Evolutionary conservation across 2,888 invertebrate species (phyloP).

Genomic region (Dinocampus coccinellae): DNA sequence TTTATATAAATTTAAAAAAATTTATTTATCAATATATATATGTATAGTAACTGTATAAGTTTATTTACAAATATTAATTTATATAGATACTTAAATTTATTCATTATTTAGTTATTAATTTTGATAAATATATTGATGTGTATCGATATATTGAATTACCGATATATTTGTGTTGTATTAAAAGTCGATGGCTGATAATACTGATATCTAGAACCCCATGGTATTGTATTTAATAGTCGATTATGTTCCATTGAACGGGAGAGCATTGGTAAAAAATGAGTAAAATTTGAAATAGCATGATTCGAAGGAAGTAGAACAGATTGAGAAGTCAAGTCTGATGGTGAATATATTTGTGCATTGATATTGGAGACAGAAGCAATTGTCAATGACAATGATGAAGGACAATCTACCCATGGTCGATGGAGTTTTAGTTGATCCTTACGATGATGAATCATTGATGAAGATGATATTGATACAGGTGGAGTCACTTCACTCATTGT

Average conservation of each 20-base stretch:
- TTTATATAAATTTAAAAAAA: no score
- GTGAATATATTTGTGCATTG: conserved; percentile 18
- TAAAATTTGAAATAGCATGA: background rate
- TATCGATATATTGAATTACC: no score
- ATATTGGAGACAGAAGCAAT: conserved; percentile 38
- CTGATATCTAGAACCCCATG: background rate
- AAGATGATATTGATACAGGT: conserved; percentile 46
- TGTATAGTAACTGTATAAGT: no score
- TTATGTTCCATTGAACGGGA: background rate
- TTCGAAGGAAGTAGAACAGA: conserved; percentile 26
- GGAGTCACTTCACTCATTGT: conserved; percentile 51
- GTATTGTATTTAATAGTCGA: background rate
- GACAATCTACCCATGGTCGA: conserved; percentile 58
- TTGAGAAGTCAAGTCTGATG: background rate
- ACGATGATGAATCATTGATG: conserved; percentile 40
- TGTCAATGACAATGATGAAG: conserved; percentile 48
- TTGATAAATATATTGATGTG: no score
- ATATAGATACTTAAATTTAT: no score
- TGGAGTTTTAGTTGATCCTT: conserved; percentile 49
- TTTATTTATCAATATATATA: no score
- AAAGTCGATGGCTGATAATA: background rate
- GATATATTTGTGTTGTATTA: no score
- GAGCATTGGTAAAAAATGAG: background rate
- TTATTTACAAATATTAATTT: no score
- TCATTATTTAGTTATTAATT: no score